Evolutionary conservation across 2,113 vertebrate species (phyloP).

Genomic region (Gadus macrocephalus): DNA sequence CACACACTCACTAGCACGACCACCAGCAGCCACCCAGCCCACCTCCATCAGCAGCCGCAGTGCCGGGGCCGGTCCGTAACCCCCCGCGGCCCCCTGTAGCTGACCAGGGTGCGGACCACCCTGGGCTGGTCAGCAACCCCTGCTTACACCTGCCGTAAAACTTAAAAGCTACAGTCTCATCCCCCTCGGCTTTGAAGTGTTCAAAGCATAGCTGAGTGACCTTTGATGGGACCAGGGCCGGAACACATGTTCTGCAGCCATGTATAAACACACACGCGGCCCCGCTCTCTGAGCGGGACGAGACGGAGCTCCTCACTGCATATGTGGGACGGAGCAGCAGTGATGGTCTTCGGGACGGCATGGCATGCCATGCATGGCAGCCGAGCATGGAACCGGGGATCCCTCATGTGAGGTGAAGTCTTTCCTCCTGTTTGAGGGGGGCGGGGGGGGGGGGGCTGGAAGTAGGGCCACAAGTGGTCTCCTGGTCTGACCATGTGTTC

Average conservation of each 20-base stretch:
- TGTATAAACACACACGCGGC: slow-evolving; percentile 70
- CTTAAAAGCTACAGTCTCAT: slow-evolving; percentile 85
- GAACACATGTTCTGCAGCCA: slow-evolving; percentile 83
- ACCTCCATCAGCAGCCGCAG: too few relatives aligned
- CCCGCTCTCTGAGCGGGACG: slow-evolving; percentile 64
- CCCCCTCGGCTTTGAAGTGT: slow-evolving; percentile 87
- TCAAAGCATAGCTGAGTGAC: slow-evolving; percentile 84
- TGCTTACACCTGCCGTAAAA: slow-evolving; percentile 95
- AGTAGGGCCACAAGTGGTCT: too few relatives aligned
- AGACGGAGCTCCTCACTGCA: slow-evolving; percentile 75
- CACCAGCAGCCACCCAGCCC: slow-evolving; percentile 44
- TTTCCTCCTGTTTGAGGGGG: too few relatives aligned
- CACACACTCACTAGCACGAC: slow-evolving; percentile 27
- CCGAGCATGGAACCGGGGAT: slow-evolving; percentile 68
- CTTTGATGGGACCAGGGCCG: slow-evolving; percentile 87
- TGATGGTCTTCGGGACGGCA: slow-evolving; percentile 20
- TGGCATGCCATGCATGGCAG: slow-evolving; percentile 57
- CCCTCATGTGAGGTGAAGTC: slow-evolving; percentile 10
- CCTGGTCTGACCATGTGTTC: too few relatives aligned
- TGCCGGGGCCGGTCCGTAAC: too few relatives aligned
- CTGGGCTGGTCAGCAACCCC: slow-evolving; percentile 86
- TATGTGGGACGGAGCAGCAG: slow-evolving; percentile 65
- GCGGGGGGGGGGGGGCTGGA: too few relatives aligned
- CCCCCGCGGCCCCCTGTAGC: slow-evolving; percentile 29
- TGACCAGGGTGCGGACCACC: slow-evolving; percentile 79